Base-by-base conservation (phyloP, 2,113 vertebrate genomes). In the Alethe castanea region DNA sequence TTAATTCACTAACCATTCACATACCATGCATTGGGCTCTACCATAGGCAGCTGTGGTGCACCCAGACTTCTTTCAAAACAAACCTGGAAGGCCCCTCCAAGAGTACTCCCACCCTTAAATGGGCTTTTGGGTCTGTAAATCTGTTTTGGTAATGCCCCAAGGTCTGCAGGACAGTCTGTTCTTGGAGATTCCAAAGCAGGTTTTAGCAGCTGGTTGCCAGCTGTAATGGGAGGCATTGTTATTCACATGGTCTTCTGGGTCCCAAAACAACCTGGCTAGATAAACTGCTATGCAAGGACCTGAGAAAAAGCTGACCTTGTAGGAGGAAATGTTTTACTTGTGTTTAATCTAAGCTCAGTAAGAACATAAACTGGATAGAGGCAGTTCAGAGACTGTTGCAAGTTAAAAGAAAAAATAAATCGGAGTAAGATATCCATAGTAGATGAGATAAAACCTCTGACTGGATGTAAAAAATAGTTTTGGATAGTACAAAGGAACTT, bases 261-360 rank as follows among this genome's bases (percentile, higher is more conserved):
- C 52, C 64, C 86, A 71, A 90, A 93, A 90, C 91, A 94, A 71
- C 47, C 56, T 78, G 35, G 22, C 35, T 36, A 60, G 86, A 92
- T 88, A 92, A 92, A 80, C 20, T 44, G 52, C 67, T 52, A 3
- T 31, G 33, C 76, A 90, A 93, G 47, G 64, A 66, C 62, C 82
- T 91, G 94, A 86, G 86, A 86, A 90, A 95, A 95, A 86, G 6
- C 16, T 95, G 94, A 92, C 80, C 91, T 94, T 92, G 92, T 52
- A 38, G 17, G 5, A 86, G 72, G 25, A 71, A 77, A 95, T 22
- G 31, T 66, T 76, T 93, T 88, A 61, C 15, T 76, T 86, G 29
- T 47, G 15, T 83, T 92, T 90, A 92, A 62, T 47, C 38, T 52
- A 52, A 52, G 13, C 26, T 62, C 65, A 8, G 35, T 60, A 83